A percentile compares a stretch with the other conserved stretches of the same genome.
phyloP scores from a whole-genome alignment of 1,140 invertebrate genomes.

The Drosophila burlai region DNA sequence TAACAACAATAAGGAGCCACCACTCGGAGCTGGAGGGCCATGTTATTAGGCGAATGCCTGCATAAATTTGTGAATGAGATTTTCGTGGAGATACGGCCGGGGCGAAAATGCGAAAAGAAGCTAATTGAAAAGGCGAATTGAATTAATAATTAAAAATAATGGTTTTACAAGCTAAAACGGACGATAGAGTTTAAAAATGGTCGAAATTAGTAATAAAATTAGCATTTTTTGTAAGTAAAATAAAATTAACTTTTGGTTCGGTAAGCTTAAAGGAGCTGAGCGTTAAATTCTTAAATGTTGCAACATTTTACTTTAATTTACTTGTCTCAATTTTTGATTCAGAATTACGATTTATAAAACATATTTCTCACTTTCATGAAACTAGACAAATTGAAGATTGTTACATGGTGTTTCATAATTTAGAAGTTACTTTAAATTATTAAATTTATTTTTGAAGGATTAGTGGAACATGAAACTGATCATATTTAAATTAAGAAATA shows the following conservation, averaged over 20 bases:
- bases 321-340: too few relatives aligned
- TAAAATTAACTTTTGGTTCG: not conserved
- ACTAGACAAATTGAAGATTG: too few relatives aligned
- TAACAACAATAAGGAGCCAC: conserved; percentile 50
- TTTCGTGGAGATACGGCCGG: conserved; percentile 1
- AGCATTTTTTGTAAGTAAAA: not conserved
- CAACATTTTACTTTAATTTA: too few relatives aligned
- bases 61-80: conserved; percentile 35
- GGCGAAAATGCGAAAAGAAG: conserved; percentile 3
- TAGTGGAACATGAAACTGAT: too few relatives aligned
- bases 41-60: conserved; percentile 40
- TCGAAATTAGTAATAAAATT: not conserved
- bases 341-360: too few relatives aligned
- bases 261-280: not conserved
- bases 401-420: too few relatives aligned
- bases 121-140: conserved; percentile 35
- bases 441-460: too few relatives aligned
- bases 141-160: conserved; percentile 5
- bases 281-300: not conserved
- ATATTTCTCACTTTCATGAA: too few relatives aligned
- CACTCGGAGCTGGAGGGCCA: conserved; percentile 1
- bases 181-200: not conserved
- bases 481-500: too few relatives aligned
- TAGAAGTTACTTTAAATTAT: too few relatives aligned
- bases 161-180: not conserved